These are phyloP conservation scores for Canis aureus DNA, from an alignment of 2,113 vertebrate species.

Conservation along the genomic window DNA sequence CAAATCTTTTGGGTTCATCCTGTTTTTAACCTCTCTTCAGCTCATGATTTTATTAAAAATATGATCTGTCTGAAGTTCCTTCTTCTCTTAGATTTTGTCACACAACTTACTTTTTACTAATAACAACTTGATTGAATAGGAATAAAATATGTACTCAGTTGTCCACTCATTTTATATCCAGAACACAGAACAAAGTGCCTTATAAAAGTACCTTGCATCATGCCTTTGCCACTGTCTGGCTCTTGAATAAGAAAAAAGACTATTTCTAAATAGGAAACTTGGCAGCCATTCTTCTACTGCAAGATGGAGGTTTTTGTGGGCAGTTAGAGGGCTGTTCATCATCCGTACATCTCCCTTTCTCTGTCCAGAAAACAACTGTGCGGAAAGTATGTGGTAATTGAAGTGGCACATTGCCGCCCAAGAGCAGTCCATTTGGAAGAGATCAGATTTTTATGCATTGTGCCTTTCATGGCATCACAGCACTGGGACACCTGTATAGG, in stretches of 20 bases:
- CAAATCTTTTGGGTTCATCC: not conserved
- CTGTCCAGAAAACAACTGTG: not conserved
- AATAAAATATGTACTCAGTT: not conserved
- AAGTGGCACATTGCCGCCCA: accelerated
- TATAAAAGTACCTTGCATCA: not conserved
- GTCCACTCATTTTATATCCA: not conserved
- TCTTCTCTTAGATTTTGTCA: not conserved
- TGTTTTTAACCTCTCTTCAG: not conserved
- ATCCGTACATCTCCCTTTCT: not conserved
- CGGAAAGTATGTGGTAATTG: not conserved
- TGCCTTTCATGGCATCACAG: too few species aligned
- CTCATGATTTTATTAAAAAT: slow-evolving; percentile 34
- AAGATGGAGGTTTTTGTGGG: not conserved
- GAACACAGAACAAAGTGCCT: not conserved
- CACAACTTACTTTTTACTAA: not conserved
- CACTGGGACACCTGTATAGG: accelerated
- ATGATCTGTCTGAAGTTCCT: not conserved
- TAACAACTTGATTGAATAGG: not conserved
- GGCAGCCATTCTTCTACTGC: not conserved
- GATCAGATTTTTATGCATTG: not conserved
- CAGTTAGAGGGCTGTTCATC: not conserved
- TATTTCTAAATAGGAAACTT: slow-evolving; percentile 1
- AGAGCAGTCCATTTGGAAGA: not conserved
- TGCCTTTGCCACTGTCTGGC: not conserved
- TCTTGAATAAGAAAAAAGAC: not conserved